A percentile compares a stretch with the other conserved stretches of the same genome.
Conservation (phyloP, 2,113 vertebrate species). For the Festucalex cinctus region DNA sequence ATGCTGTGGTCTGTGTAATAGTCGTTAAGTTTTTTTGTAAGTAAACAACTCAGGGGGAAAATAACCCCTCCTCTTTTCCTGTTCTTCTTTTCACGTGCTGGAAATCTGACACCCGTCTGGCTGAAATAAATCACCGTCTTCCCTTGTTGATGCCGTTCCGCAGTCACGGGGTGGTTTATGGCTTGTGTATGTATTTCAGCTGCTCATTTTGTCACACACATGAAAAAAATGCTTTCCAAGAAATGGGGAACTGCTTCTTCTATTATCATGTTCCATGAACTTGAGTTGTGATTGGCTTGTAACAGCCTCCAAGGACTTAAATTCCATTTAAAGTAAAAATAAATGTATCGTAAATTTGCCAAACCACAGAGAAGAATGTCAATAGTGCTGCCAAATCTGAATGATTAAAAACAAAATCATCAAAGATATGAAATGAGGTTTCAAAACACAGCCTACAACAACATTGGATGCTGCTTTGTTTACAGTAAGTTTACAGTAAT, state of each 20-base stretch:
- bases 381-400: too few relatives aligned
- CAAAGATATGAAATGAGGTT: too few relatives aligned
- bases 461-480: too few relatives aligned
- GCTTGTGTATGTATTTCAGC: constrained; percentile 25
- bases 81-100: neutral
- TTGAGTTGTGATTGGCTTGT: neutral
- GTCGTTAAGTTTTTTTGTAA: constrained; percentile 42
- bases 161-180: neutral
- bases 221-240: constrained; percentile 1
- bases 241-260: neutral
- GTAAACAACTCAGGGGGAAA: constrained; percentile 9
- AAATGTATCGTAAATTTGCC: too few relatives aligned
- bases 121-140: constrained; percentile 43
- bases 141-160: constrained; percentile 16
- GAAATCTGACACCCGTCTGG: constrained; percentile 56
- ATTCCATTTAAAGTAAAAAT: neutral
- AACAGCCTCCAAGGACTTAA: too few relatives aligned
- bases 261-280: neutral
- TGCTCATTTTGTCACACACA: constrained; percentile 5
- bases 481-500: too few relatives aligned
- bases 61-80: constrained; percentile 7
- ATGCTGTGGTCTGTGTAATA: constrained; percentile 20
- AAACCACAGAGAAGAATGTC: too few relatives aligned
- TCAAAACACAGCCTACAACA: too few relatives aligned
- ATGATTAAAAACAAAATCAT: too few relatives aligned